These are phyloP conservation scores for Bombus confusus DNA, from an alignment of 1,140 invertebrate genomes.

Conservation along the genomic window DNA sequence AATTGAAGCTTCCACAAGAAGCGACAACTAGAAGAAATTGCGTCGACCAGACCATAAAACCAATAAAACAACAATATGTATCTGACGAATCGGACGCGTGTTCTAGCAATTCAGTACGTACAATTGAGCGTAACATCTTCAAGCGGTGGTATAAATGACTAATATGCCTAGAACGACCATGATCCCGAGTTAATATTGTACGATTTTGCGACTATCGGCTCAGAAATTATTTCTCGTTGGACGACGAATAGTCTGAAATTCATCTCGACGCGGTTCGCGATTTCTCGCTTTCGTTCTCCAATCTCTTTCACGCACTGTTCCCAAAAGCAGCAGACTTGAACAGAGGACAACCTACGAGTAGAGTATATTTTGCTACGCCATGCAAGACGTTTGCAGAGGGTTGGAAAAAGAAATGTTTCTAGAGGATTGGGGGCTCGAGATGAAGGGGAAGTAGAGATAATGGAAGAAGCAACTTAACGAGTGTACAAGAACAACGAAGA, in stretches of 20 bases:
- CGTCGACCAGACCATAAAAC: background rate
- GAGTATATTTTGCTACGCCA: background rate
- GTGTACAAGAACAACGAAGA: background rate
- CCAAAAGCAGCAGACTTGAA: background rate
- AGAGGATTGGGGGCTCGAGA: background rate
- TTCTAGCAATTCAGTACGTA: background rate
- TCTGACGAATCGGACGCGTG: background rate
- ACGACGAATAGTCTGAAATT: background rate
- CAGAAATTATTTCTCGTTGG: conserved; percentile 42
- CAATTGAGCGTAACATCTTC: conserved; percentile 18
- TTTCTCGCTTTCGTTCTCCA: background rate
- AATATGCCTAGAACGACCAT: conserved; percentile 19
- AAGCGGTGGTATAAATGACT: conserved; percentile 5
- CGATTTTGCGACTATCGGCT: conserved; percentile 56
- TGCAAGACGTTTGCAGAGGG: background rate
- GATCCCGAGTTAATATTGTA: conserved; percentile 48
- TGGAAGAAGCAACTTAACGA: background rate
- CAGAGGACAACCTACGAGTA: no score
- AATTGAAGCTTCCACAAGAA: background rate
- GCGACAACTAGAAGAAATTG: background rate
- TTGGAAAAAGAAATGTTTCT: background rate
- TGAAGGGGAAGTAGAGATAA: background rate
- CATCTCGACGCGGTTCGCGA: background rate
- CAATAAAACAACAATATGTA: background rate
- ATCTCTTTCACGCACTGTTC: background rate